A percentile compares a stretch with the other conserved stretches of the same genome.
Evolutionary conservation across 2,113 vertebrate genomes (phyloP).

Genomic region (Pipa parva): DNA sequence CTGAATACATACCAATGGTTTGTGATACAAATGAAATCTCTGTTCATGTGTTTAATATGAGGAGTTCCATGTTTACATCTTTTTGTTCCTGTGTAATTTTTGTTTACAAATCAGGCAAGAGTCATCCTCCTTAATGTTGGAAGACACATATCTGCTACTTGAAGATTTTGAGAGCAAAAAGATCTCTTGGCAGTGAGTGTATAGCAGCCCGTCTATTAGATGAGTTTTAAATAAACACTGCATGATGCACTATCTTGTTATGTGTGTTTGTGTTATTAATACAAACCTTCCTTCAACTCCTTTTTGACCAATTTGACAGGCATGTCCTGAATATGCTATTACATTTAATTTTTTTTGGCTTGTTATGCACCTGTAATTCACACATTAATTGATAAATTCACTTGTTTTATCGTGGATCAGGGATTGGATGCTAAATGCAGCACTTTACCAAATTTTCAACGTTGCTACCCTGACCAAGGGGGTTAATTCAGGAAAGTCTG

Average conservation of each 20-base stretch:
- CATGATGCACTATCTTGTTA: neutral
- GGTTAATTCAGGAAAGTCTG: no score
- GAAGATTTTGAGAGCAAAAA: constrained; percentile 98
- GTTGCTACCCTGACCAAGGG: no score
- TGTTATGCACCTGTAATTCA: no score
- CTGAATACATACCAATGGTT: neutral
- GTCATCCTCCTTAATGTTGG: constrained; percentile 70
- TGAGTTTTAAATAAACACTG: neutral
- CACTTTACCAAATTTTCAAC: no score
- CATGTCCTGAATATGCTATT: no score
- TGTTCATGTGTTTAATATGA: neutral
- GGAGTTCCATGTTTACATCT: neutral
- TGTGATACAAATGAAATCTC: neutral
- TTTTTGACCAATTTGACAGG: no score
- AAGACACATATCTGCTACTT: constrained; percentile 92
- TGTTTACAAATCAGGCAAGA: constrained; percentile 72
- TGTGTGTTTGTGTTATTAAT: no score
- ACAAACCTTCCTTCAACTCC: no score
- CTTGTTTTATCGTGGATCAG: no score
- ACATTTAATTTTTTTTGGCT: no score
- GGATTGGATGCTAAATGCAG: no score
- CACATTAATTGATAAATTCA: no score
- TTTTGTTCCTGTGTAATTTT: constrained; percentile 26
- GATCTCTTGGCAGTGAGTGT: constrained; percentile 91
- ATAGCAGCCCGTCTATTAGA: constrained; percentile 49